Base-by-base conservation (phyloP, 2,113 vertebrate species). In the Pluvialis apricaria region DNA sequence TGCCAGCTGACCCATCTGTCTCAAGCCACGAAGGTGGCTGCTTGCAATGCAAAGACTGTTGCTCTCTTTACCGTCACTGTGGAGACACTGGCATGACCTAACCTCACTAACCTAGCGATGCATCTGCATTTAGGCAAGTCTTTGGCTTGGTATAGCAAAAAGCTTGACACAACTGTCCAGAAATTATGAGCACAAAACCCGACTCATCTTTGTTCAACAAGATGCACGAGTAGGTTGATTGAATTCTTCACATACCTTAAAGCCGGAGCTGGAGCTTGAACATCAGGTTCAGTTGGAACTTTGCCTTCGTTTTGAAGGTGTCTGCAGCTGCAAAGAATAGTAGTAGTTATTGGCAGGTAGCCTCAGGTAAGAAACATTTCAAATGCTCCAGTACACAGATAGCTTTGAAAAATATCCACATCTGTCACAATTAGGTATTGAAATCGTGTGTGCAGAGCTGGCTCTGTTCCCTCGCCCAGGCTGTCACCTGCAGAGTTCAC, bases 351-450 rank as follows among this genome's bases (percentile, higher is more conserved):
- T 84, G 54, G 62, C 78, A 83, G 87, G 82, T 94, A 80, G 85
- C 89, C 94, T 90, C 84, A 95, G 94, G 94, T 94, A 88, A 96
- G 94, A 91, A 96, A 76, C 78, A 77, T 83, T 97, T 94, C 66
- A 95, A 92, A 93, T 90, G 49, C 71, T 92, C 40, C 34, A 6
- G 38, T 52, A 90, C 55, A 90, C 38, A 92, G 83, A 60, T 9
- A 62, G 62, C 70, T 93, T 79, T 91, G 91, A 95, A 91, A 94
- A 95, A 69, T 55, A 87, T 58, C 70, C 86, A 42, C 77, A 85
- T 62, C 84, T 94, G 91, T 94, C 86, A 82, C 78, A 78, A 49
- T 4, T 1, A 28, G 34, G 73, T 20, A 51, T 44, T 92, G 93
- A 92, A 96, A 90, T 70, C 54, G 1, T 54, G 45, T 80, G 90